phyloP scores from a whole-genome alignment of 2,888 invertebrate genomes.

The Sepiola atlantica region DNA sequence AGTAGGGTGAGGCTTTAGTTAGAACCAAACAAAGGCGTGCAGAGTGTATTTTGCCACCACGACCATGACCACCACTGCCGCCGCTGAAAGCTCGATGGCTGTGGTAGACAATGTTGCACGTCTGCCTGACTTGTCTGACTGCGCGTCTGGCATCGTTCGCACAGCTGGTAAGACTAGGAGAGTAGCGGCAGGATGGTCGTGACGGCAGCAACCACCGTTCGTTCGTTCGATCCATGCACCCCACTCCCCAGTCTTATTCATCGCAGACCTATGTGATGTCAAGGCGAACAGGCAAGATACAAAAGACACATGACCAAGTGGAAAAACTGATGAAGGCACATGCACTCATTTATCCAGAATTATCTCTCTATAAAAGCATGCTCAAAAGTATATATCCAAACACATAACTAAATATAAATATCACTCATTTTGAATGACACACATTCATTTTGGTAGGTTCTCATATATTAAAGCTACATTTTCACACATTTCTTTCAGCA shows the following conservation, averaged over 20 bases:
- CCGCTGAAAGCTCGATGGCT: background rate
- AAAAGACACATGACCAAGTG: background rate
- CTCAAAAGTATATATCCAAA: no score
- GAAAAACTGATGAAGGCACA: background rate
- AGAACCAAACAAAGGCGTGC: background rate
- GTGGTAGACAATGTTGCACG: background rate
- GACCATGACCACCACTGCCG: background rate
- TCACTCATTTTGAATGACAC: no score
- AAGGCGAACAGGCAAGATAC: background rate
- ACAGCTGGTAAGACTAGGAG: background rate
- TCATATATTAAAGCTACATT: no score
- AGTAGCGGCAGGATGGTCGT: background rate
- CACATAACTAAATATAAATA: no score
- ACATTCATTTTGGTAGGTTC: no score
- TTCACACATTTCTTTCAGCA: no score
- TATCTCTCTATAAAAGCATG: no score
- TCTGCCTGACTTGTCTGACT: background rate
- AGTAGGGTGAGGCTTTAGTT: background rate
- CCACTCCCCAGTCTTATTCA: background rate
- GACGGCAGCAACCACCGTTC: background rate
- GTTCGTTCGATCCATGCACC: background rate
- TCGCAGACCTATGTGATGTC: background rate
- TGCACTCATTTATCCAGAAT: background rate
- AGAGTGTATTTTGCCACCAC: background rate
- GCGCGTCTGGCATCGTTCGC: background rate